Percentiles rank a stretch among this genome's conserved stretches.
phyloP scores from a whole-genome alignment of 1,140 invertebrate genomes.

The Sarcophaga bullata region DNA sequence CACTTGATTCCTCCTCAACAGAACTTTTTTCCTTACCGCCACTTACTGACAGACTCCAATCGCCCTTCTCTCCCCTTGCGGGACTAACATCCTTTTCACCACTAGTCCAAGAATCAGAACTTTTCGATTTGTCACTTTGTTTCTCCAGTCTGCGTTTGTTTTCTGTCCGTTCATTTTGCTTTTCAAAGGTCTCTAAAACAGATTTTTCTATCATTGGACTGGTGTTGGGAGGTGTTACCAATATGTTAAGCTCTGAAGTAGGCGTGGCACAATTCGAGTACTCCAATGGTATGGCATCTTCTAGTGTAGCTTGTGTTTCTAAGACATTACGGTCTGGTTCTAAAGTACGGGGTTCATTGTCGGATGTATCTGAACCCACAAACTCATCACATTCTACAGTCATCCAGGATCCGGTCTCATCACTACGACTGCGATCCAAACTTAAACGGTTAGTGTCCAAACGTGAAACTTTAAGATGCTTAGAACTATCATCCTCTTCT shows the following conservation, averaged over 20 bases:
- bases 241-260: constrained; percentile 60
- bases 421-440: constrained; percentile 68
- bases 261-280: constrained; percentile 63
- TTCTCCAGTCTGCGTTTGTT: constrained; percentile 68
- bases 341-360: constrained; percentile 63
- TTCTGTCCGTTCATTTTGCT: constrained; percentile 47
- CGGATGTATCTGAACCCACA: constrained; percentile 68
- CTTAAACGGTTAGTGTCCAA: constrained; percentile 60
- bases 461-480: constrained; percentile 57
- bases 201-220: constrained; percentile 63
- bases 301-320: constrained; percentile 62
- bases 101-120: constrained; percentile 74
- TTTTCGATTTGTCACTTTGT: constrained; percentile 73
- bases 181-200: constrained; percentile 59
- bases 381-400: constrained; percentile 73
- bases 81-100: constrained; percentile 71
- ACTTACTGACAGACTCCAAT: constrained; percentile 67
- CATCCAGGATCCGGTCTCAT: constrained; percentile 72
- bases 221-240: constrained; percentile 60
- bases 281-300: constrained; percentile 59
- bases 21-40: constrained; percentile 71
- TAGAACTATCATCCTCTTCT: constrained; percentile 61
- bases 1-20: constrained; percentile 80
- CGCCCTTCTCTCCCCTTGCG: constrained; percentile 55
- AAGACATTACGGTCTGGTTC: constrained; percentile 60